Base-by-base conservation (phyloP, 2,113 vertebrate genomes). In the Todiramphus saurophagus region DNA sequence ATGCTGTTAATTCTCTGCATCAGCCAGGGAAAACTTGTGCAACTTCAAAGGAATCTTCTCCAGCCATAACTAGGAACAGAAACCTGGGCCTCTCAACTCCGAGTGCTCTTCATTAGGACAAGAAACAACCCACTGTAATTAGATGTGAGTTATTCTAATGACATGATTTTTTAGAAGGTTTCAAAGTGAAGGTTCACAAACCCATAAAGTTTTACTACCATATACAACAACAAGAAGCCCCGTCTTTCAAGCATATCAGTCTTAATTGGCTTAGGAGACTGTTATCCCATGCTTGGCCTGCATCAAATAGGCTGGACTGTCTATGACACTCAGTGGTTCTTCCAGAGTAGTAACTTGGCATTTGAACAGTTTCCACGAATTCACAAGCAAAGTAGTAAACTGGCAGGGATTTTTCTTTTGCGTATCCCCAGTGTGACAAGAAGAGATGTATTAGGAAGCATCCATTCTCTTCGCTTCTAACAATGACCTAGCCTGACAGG, bases 191-290 rank as follows among this genome's bases (percentile, higher is more conserved):
- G 11, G 10, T 50, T 83, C 48, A 37, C 10, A 59, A 69, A 51
- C 7, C 28, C 23, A 21, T 64, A 28, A 30, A 62, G 25, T 13
- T 63, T 20, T 63, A 18, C 16, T 48, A 11, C 24, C 33, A 9
- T 0, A 0, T 33, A 77, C 28, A 63, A 59, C 30, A 48, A 60
- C 1, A 62, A 44, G 39, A 7, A 75, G 13, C 4, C 3, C 8
- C 2, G 17, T 35, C 16, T 82, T 44, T 44, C 41, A 39, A 41
- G 35, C 4, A 3, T 21, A 5, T 3, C 8, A 16, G 9, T 67
- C 33, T 31, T 28, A 44, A 16, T 4, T 58, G 33, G 7, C 19
- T 70, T 28, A n/a, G 44, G n/a, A 85, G 6, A 58, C 13, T 39
- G 3, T 48, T 27, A 25, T 44, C n/a, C 51, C 28, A 9, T 2